Evolutionary conservation across 1,140 invertebrate species (phyloP), one percentile per base, ranked within the genome.

Genomic region (Leptopilina clavipes): DNA sequence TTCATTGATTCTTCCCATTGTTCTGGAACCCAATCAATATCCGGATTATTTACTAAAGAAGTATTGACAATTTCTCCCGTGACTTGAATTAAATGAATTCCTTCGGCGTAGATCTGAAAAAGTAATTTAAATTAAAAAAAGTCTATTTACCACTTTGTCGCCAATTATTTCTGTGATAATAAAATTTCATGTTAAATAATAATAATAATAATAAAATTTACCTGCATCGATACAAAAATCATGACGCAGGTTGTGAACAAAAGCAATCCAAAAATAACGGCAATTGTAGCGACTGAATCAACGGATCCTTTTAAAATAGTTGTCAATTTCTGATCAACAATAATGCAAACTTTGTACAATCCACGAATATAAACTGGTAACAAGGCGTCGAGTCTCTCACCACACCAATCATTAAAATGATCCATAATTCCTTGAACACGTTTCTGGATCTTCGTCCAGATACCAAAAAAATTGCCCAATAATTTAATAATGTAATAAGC

Each of bases 41-140:
- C 97, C 31, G 96, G 95, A 91, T 98, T 95, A 88, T 96, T 94
- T 11, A 96, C 95, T 22, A 98, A 93, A 11, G 97, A 97, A 81
- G 94, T 94, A 91, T 99, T 98, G 11, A 99, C 92, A 12, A 99
- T 92, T 89, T 97, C 97, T 71, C 96, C 95, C 25, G 94, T 95
- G 54, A 98, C 92, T 88, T 97, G 95, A 19, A 98, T 93, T 31
- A 99, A 92, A 84, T 98, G 96, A 86, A 99, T 95, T 19, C 96
- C 97, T 92, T 99, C 98, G 14, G 95, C 96, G 88, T 99, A 99
- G 75, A 98, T 94, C 96, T 98, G 89, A 9, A 90, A 85, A 85
- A 84, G 86, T 82, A 90, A 17, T 17, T 7, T n/a, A 3, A 3
- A 52, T 17, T 17, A 7, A 44, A n/a, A 59, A n/a, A n/a, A 54